phyloP scores from a whole-genome alignment of 1,140 invertebrate genomes.

The Polyergus mexicanus region DNA sequence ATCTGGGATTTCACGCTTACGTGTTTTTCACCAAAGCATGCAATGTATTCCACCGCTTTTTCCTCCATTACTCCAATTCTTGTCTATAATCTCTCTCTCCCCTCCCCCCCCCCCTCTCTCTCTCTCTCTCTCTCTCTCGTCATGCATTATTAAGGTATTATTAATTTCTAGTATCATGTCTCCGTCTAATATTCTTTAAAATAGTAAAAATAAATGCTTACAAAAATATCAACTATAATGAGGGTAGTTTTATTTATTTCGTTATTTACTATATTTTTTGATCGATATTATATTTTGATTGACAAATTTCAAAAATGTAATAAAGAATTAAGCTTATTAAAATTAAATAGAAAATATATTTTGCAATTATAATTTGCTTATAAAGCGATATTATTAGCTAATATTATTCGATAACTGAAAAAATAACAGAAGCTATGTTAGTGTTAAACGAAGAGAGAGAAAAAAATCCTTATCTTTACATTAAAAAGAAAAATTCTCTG shows the following conservation, averaged over 20 bases:
- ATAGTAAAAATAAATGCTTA: not conserved
- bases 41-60: not conserved
- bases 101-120: too few relatives aligned
- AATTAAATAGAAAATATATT: not conserved
- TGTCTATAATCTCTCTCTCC: too few relatives aligned
- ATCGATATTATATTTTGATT: not conserved
- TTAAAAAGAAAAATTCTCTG: not conserved
- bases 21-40: not conserved
- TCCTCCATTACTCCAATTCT: not conserved
- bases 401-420: not conserved
- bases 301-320: not conserved
- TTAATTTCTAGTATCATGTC: too few relatives aligned
- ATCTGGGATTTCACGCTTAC: slow-evolving; percentile 29
- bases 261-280: not conserved
- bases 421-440: not conserved
- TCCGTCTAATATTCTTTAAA: too few relatives aligned
- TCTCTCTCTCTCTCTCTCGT: too few relatives aligned
- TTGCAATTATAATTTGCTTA: not conserved
- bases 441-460: too few relatives aligned
- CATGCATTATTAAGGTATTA: not conserved
- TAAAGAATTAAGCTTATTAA: not conserved
- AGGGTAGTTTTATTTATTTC: not conserved
- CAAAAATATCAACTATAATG: not conserved
- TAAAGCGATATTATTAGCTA: not conserved
- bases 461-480: not conserved